These are phyloP conservation scores for Brachynemurus nebulosus DNA, from an alignment of 2,888 invertebrate genomes.

Conservation along the genomic window DNA sequence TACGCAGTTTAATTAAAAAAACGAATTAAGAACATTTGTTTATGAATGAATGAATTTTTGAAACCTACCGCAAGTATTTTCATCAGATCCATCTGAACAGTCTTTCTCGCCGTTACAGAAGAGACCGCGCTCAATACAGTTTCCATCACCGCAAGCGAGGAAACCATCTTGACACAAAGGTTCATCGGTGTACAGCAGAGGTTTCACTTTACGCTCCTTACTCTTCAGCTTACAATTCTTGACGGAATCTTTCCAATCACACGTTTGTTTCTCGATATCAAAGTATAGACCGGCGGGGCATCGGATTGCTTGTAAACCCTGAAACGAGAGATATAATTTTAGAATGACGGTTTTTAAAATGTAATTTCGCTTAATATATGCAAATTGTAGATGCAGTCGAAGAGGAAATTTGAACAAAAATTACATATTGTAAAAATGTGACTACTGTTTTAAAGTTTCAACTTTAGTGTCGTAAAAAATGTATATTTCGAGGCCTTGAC, in stretches of 20 bases:
- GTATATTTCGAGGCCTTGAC: too few relatives aligned
- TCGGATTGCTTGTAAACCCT: conserved; percentile 86
- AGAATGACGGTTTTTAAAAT: not conserved
- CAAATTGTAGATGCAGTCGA: too few relatives aligned
- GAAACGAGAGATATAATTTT: conserved; percentile 24
- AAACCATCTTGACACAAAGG: conserved; percentile 78
- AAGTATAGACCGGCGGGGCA: conserved; percentile 86
- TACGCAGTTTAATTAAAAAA: not conserved
- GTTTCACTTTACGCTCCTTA: conserved; percentile 78
- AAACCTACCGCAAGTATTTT: conserved; percentile 74
- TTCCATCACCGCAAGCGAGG: conserved; percentile 76
- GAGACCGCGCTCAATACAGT: conserved; percentile 74
- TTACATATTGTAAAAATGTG: too few relatives aligned
- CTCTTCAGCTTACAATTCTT: conserved; percentile 84
- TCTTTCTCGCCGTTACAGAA: conserved; percentile 91
- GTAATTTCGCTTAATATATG: too few relatives aligned
- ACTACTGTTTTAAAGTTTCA: too few relatives aligned
- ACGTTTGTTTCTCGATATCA: conserved; percentile 89
- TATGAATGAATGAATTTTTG: not conserved
- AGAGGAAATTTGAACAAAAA: too few relatives aligned
- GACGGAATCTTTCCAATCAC: conserved; percentile 89
- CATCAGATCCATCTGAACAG: conserved; percentile 78
- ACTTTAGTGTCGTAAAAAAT: too few relatives aligned
- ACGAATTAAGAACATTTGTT: not conserved
- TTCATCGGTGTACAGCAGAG: conserved; percentile 76